Conservation (phyloP, 1,140 invertebrate genomes). For the Lordiphosa collinella region DNA sequence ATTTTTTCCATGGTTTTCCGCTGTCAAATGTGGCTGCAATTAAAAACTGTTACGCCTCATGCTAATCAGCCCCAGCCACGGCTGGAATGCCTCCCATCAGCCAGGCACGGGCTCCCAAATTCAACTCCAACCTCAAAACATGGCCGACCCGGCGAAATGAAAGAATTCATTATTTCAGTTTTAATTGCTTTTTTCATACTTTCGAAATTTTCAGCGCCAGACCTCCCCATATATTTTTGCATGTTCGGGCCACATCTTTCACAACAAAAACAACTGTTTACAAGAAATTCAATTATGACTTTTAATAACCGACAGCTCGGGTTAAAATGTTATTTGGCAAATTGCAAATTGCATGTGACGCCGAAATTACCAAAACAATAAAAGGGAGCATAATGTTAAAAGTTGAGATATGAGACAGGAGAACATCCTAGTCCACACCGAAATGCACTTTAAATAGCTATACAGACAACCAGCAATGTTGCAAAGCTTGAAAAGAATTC, state of each 20-base stretch:
- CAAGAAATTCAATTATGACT: constrained; percentile 78
- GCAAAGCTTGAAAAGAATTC: no score
- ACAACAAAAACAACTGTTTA: constrained; percentile 68
- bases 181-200: constrained; percentile 79
- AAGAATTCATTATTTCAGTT: constrained; percentile 78
- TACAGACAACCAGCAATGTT: no score
- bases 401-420: not conserved
- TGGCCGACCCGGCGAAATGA: constrained; percentile 50
- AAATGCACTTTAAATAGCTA: no score
- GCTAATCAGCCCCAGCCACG: constrained; percentile 63
- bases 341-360: constrained; percentile 43
- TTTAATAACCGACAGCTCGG: constrained; percentile 67
- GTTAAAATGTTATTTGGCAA: constrained; percentile 44
- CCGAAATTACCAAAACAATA: constrained; percentile 9
- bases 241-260: constrained; percentile 70
- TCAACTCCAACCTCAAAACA: constrained; percentile 27
- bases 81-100: constrained; percentile 31
- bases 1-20: constrained; percentile 51
- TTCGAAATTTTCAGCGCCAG: constrained; percentile 67
- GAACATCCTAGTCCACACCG: no score
- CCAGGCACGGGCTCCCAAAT: constrained; percentile 25
- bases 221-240: constrained; percentile 47
- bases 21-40: constrained; percentile 72
- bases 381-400: not conserved
- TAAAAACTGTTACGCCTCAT: constrained; percentile 78